Conservation (phyloP, 1,140 invertebrate genomes). For the Coenobita brevimanus region DNA sequence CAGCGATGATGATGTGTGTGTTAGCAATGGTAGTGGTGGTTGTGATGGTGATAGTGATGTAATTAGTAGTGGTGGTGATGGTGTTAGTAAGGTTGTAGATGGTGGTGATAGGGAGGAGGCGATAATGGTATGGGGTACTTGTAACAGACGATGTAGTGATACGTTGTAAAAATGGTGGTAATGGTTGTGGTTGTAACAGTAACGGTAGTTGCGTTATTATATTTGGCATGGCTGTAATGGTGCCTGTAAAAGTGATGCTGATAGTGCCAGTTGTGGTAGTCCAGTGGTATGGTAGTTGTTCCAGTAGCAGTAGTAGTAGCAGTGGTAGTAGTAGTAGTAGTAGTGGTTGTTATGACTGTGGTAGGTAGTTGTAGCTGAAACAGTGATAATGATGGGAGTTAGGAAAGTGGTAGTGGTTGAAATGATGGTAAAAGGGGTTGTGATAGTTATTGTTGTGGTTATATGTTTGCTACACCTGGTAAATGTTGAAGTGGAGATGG, state of each 20-base stretch:
- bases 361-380: background rate
- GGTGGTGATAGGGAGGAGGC: background rate
- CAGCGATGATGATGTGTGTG: too few relatives aligned
- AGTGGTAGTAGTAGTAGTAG: background rate
- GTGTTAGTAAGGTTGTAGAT: background rate
- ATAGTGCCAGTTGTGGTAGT: too few relatives aligned
- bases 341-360: too few relatives aligned
- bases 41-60: background rate
- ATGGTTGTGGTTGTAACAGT: background rate
- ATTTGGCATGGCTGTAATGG: background rate
- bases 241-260: background rate
- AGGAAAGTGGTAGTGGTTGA: background rate
- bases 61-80: too few relatives aligned
- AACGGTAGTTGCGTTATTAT: background rate
- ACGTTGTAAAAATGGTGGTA: background rate
- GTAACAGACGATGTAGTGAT: too few relatives aligned
- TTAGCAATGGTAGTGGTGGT: background rate
- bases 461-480: too few relatives aligned
- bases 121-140: too few relatives aligned
- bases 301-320: background rate
- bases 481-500: too few relatives aligned
- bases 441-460: too few relatives aligned
- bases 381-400: background rate
- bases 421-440: background rate
- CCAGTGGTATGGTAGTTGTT: background rate